Evolutionary conservation across 1,140 invertebrate genomes (phyloP), one percentile per base, ranked within the genome.

Genomic region (Brachionus rotundiformis): DNA sequence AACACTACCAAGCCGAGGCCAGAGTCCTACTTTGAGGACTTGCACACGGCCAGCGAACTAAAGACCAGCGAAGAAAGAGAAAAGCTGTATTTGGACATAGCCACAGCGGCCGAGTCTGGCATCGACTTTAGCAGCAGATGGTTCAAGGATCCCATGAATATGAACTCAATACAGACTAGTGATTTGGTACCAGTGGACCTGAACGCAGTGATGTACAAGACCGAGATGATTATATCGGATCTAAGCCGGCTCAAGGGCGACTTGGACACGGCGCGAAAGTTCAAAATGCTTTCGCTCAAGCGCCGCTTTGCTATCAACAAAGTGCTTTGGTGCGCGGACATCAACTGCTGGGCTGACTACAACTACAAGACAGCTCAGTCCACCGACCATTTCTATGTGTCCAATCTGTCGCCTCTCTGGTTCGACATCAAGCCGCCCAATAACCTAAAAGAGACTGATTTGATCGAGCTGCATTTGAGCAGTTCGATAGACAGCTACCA

Each of bases 41-140:
- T 84, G 23, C 84, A 85, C 47, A 82, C 63, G 16, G 63, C 63
- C 33, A 68, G 33, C 10, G 29, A 77, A 33, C 8, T n/a, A 6
- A 54, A 31, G 29, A 71, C 63, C 54, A 25, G 16, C 76, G 82
- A 54, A 7, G 83, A 84, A 19, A 84, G 83, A 85, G 91, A 93
- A 83, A 90, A 91, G 59, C 90, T 93, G 83, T 96, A 93, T 84
- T 90, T 92, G 0, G 92, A 95, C 86, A 85, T 96, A 1, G 94
- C 95, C 85, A 92, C 94, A 0, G 94, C 93, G 0, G 94, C 94
- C 0, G 95, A 98, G 86, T 94, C 93, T 0, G 95, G 95, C 1
- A 96, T 94, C 94, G 95, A 98, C 86, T 98, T 96, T 87, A 95
- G 93, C 11, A 93, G 92, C 4, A 89, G 95, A 63, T 97, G 95